A percentile compares a stretch with the other conserved stretches of the same genome.
Conservation (phyloP, 2,797 vertebrate genomes). For the Gouania willdenowi region DNA sequence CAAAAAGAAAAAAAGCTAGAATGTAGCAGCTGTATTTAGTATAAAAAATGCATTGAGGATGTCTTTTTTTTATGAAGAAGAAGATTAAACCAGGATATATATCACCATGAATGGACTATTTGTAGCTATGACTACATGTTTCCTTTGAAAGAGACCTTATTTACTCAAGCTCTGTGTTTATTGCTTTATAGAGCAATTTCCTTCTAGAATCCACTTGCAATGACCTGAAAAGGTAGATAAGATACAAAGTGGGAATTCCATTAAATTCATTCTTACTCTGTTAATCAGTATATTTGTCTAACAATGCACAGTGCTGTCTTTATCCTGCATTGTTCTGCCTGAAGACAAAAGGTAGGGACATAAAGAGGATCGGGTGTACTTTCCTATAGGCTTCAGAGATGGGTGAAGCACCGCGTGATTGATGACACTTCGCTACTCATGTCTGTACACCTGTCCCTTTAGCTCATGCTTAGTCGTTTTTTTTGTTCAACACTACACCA, state of each 20-base stretch:
- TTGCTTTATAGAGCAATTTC: conserved; percentile 23
- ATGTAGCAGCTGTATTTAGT: conserved; percentile 15
- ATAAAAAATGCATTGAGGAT: conserved; percentile 8
- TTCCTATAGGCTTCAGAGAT: conserved; percentile 30
- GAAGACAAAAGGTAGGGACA: conserved; percentile 1
- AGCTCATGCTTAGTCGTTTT: conserved; percentile 12
- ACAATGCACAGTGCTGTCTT: not conserved
- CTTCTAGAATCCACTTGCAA: conserved; percentile 16
- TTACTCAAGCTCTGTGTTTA: conserved; percentile 7
- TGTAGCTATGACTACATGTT: conserved; percentile 10
- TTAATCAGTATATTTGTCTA: too few species aligned
- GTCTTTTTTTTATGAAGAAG: conserved; percentile 3
- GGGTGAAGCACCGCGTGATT: conserved; percentile 37
- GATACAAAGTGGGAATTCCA: not conserved
- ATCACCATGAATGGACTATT: conserved; percentile 19
- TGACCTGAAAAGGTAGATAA: conserved; percentile 20
- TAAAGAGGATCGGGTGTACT: not conserved
- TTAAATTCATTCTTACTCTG: not conserved
- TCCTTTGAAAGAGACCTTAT: conserved; percentile 6
- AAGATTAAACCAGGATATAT: conserved; percentile 16
- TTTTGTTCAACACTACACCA: conserved; percentile 25
- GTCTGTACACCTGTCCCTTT: conserved; percentile 35
- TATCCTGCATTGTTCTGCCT: not conserved
- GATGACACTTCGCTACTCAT: conserved; percentile 32
- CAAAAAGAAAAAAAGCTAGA: not conserved